Percentiles rank a stretch among this genome's conserved stretches.
phyloP scores from a whole-genome alignment of 1,140 invertebrate species.

The Capitella teleta region DNA sequence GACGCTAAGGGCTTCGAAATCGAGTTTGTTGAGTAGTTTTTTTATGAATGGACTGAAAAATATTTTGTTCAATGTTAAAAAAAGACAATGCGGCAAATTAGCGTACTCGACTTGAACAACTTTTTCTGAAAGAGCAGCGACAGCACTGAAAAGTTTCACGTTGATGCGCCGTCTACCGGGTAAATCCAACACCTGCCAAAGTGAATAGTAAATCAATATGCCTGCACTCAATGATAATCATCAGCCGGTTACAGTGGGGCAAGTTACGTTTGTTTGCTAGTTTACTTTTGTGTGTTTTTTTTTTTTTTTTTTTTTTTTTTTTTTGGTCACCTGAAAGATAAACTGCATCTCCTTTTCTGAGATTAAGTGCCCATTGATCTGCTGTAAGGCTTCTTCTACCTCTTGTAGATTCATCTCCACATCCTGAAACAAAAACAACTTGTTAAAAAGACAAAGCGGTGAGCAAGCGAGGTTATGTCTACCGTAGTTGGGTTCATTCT shows the following conservation, averaged over 20 bases:
- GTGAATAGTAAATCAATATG: no score
- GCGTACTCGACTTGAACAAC: conserved; percentile 38
- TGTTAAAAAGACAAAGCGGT: no score
- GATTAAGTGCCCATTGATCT: conserved; percentile 33
- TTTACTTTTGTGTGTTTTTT: no score
- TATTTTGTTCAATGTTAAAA: no score
- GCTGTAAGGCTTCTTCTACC: conserved; percentile 30
- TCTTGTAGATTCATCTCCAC: conserved; percentile 35
- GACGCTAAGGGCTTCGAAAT: neutral
- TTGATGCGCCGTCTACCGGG: conserved; percentile 28
- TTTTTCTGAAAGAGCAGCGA: conserved; percentile 38
- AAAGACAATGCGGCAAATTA: no score
- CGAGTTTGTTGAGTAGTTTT: neutral
- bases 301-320: no score
- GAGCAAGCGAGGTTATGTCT: no score
- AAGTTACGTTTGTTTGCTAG: no score
- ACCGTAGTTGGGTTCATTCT: conserved; percentile 26
- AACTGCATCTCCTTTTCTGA: conserved; percentile 34
- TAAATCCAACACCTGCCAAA: conserved; percentile 30
- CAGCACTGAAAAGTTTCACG: conserved; percentile 27
- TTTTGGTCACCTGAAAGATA: conserved; percentile 15
- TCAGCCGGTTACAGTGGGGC: no score
- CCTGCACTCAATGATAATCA: no score
- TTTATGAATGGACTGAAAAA: neutral
- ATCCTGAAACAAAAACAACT: conserved; percentile 20